phyloP scores from a whole-genome alignment of 2,113 vertebrate genomes.

The Sylvilagus bachmani region DNA sequence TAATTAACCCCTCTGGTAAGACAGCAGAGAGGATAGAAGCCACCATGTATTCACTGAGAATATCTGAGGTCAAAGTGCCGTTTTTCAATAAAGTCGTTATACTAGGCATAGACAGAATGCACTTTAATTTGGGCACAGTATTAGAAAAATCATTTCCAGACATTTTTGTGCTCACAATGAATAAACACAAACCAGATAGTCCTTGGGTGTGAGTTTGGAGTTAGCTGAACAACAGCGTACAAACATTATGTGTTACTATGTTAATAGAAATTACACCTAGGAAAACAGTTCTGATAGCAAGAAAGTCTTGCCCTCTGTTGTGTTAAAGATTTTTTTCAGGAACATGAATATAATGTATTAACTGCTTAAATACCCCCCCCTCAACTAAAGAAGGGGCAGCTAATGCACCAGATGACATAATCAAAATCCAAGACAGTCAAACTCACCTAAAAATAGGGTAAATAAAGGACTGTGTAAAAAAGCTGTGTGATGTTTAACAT shows the following conservation, averaged over 20 bases:
- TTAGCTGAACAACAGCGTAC: neutral
- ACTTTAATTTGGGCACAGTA: neutral
- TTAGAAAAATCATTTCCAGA: constrained; percentile 8
- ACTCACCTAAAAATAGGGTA: neutral
- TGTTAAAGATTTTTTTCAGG: neutral
- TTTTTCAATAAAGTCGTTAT: constrained; percentile 18
- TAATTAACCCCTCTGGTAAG: neutral
- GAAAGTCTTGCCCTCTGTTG: neutral
- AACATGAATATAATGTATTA: neutral
- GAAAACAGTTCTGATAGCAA: neutral
- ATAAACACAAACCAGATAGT: neutral
- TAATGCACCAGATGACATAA: neutral
- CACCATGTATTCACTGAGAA: neutral
- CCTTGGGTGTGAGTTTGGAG: constrained; percentile 33
- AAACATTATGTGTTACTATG: neutral
- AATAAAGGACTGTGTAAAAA: constrained; percentile 5
- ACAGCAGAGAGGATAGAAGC: neutral
- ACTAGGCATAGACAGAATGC: neutral
- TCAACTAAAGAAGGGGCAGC: neutral
- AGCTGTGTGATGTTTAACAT: neutral
- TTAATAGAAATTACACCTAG: neutral
- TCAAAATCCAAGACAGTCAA: constrained; percentile 20
- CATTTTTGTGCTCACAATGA: neutral
- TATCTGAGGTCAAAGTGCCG: neutral
- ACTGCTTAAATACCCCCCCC: neutral